These are phyloP conservation scores for Andinoacara biseriatus DNA, from an alignment of 2,113 vertebrate species.

Conservation along the genomic window DNA sequence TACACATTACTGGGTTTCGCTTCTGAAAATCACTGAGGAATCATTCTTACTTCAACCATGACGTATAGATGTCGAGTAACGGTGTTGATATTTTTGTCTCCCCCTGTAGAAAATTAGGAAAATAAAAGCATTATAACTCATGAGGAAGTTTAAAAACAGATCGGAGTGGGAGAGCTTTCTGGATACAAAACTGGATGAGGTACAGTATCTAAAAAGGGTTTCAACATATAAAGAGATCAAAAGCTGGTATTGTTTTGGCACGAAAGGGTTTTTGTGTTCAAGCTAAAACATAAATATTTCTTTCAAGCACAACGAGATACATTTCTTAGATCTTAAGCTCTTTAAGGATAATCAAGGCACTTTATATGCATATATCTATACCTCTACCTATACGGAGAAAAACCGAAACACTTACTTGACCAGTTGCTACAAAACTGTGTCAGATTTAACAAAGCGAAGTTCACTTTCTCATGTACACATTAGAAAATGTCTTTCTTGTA, in stretches of 20 bases:
- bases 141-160: background rate
- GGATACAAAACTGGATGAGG: background rate
- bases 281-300: background rate
- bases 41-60: slow-evolving; percentile 72
- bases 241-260: background rate
- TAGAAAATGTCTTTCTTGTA: background rate
- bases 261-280: background rate
- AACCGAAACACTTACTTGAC: background rate
- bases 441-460: background rate
- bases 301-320: background rate
- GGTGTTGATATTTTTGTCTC: slow-evolving; percentile 24
- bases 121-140: background rate
- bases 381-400: too few species aligned
- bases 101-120: slow-evolving; percentile 20
- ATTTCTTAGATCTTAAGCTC: background rate
- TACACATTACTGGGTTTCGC: background rate
- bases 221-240: background rate
- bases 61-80: slow-evolving; percentile 73
- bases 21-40: background rate
- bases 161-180: background rate
- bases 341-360: fast-evolving
- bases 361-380: background rate
- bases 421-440: background rate
- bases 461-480: background rate
- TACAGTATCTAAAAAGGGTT: background rate